Conservation (phyloP, 2,797 vertebrate species). For the Glyptemys insculpta region DNA sequence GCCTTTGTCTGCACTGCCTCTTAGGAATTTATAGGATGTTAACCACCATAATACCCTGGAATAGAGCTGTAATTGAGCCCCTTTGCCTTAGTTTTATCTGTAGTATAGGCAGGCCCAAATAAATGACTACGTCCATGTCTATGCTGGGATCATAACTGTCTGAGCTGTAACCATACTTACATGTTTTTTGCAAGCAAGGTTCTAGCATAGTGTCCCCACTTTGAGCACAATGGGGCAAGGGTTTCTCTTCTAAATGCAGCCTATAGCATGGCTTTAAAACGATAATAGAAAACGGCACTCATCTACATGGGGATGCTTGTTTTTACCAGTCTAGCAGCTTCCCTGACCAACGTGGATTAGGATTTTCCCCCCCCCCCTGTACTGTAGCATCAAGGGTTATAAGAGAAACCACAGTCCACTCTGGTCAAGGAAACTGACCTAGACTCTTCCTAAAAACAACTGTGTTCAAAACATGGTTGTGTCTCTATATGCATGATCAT, state of each 20-base stretch:
- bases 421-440: neutral
- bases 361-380: fast-evolving
- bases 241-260: neutral
- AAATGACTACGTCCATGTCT: neutral
- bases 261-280: neutral
- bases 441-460: neutral
- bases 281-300: neutral
- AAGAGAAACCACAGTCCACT: fast-evolving
- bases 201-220: neutral
- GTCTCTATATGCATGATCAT: neutral
- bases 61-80: neutral
- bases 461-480: neutral
- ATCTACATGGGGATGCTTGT: neutral
- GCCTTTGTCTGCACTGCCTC: neutral
- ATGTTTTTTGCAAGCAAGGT: neutral
- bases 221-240: neutral
- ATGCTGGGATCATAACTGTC: neutral
- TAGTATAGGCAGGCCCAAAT: neutral
- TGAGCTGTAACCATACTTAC: neutral
- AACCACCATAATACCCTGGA: neutral
- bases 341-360: neutral
- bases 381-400: neutral
- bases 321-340: neutral
- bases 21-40: neutral
- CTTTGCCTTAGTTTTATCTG: neutral